phyloP scores from a whole-genome alignment of 2,797 vertebrate genomes.

The Rhabdophis nuchalis region DNA sequence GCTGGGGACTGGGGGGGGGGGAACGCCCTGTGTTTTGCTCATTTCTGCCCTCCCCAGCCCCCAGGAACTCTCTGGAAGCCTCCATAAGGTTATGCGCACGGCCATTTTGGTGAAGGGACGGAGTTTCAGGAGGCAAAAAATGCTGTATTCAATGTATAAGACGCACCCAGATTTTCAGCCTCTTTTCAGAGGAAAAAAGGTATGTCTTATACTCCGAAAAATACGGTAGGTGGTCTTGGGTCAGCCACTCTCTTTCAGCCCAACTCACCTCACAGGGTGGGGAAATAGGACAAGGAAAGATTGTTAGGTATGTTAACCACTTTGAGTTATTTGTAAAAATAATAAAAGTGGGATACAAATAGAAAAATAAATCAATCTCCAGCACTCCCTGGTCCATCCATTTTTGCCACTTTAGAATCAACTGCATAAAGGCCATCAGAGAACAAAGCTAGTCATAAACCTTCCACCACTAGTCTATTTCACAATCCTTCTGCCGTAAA shows the following conservation, averaged over 20 bases:
- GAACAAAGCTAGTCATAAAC: background rate
- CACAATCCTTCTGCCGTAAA: background rate
- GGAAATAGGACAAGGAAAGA: background rate
- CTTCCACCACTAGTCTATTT: background rate
- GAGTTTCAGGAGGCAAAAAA: too few species aligned
- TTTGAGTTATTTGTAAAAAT: background rate
- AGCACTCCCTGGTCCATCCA: background rate
- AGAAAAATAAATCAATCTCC: background rate
- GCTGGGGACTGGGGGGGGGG: too few species aligned
- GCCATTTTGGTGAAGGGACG: too few species aligned
- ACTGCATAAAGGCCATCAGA: background rate
- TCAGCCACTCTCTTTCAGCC: background rate
- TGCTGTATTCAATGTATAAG: too few species aligned
- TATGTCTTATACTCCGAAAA: too few species aligned
- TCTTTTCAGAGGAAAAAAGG: too few species aligned
- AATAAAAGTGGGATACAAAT: background rate
- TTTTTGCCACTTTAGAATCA: background rate
- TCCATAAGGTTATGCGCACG: too few species aligned
- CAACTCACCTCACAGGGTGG: background rate
- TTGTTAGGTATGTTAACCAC: too few species aligned
- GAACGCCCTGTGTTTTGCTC: too few species aligned
- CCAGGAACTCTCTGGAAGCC: too few species aligned
- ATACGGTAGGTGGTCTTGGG: background rate
- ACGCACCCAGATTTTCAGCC: too few species aligned
- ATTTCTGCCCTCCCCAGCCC: too few species aligned